Base-by-base conservation (phyloP, 1,140 invertebrate genomes). In the Formica exsecta region DNA sequence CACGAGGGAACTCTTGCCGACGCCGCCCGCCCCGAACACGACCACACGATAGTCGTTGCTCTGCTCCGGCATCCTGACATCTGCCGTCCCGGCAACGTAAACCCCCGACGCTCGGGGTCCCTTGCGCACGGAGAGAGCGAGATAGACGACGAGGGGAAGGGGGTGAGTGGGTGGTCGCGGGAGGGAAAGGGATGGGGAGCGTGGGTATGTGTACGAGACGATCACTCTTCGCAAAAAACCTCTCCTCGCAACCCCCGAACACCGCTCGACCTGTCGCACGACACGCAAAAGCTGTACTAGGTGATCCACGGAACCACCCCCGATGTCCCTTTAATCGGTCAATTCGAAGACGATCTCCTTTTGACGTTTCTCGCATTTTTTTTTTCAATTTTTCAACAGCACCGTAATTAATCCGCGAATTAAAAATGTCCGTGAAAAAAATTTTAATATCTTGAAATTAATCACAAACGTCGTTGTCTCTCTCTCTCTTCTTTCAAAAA, bases 31-130 rank as follows among this genome's bases (percentile, higher is more conserved):
- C 66, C 99, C 99, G 95, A 99, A 99, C 77, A 99, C 99, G 88
- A 99, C 99, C 89, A 99, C 99, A 88, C 99, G 96, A 96, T 99
- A 99, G 96, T 99, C 99, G 96, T 99, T 99, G 95, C 98, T 99
- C 96, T 99, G 99, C 96, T 99, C 99, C 89, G 98, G 98, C 98
- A 99, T 99, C 92, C 93, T 96, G 92, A 94, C 94, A 94, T 95
- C 93, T 93, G 93, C 93, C 93, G 94, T 92, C 87, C 88, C 92
- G 91, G 87, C 83, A 87, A 74, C 64, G 77, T 89, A 88, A 86
- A 91, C 86, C 92, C 92, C 92, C 92, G 90, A 62, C 65, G 32
- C 38, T 83, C 90, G 90, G 92, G 92, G 90, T 92, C 87, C 87
- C 85, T 85, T 48, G 70, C 64, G 71, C 48, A 38, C 48, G 65